phyloP scores from a whole-genome alignment of 2,888 invertebrate genomes.

The Cantharis rustica region DNA sequence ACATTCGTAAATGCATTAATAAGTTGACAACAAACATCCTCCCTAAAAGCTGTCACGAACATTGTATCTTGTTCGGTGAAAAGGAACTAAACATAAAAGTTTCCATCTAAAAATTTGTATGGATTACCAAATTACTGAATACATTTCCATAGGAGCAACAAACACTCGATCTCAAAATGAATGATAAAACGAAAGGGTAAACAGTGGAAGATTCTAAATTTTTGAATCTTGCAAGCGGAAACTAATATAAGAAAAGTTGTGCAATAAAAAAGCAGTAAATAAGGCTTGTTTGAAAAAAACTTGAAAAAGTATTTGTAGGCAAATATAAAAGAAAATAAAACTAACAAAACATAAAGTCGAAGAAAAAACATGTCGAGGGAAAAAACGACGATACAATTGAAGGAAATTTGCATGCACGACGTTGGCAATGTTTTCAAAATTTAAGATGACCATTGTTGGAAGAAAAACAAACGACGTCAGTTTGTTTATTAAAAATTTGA shows the following conservation, averaged over 20 bases:
- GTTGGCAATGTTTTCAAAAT: background rate
- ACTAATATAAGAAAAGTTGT: background rate
- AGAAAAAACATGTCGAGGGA: background rate
- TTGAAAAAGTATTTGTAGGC: background rate
- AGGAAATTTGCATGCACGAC: background rate
- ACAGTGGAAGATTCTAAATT: background rate
- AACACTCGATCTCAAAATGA: background rate
- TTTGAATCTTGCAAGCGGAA: background rate
- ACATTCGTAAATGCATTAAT: background rate
- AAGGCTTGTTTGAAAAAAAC: background rate
- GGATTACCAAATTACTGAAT: background rate
- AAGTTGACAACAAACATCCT: background rate
- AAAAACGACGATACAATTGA: background rate
- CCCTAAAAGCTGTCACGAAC: background rate
- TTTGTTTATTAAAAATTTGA: background rate
- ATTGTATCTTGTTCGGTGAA: background rate
- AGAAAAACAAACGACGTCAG: background rate
- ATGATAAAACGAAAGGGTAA: background rate
- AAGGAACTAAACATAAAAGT: background rate
- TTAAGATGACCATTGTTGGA: background rate
- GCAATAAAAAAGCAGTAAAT: background rate
- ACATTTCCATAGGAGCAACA: background rate
- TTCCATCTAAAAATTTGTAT: background rate
- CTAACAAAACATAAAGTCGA: background rate
- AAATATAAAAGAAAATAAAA: background rate